phyloP scores from a whole-genome alignment of 2,888 invertebrate species.

The Mesorhabditis sp. region DNA sequence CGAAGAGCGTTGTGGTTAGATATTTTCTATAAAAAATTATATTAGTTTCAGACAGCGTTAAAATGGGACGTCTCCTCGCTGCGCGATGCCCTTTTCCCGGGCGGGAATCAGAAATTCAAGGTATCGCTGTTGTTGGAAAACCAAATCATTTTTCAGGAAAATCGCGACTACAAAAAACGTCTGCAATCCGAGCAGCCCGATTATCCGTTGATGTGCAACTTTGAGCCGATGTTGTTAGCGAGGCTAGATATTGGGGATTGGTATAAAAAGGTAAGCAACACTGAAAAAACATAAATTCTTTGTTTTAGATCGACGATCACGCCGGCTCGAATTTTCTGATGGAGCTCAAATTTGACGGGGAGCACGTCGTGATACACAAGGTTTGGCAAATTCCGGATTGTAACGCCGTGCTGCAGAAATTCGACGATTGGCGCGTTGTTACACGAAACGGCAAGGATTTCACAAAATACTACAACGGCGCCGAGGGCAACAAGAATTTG shows the following conservation, averaged over 20 bases:
- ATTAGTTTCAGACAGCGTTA: background rate
- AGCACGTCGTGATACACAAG: background rate
- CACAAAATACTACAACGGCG: background rate
- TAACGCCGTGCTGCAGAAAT: background rate
- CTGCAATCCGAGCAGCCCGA: background rate
- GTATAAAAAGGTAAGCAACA: background rate
- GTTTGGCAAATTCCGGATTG: background rate
- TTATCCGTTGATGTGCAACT: background rate
- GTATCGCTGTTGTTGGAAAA: background rate
- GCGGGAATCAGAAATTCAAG: background rate
- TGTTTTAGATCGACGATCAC: background rate
- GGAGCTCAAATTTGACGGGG: slow-evolving; percentile 4
- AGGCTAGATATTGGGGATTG: background rate
- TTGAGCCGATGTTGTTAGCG: background rate
- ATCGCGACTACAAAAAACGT: background rate
- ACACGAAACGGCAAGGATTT: background rate
- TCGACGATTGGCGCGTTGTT: background rate
- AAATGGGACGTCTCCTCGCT: background rate
- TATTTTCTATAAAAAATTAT: too few species aligned
- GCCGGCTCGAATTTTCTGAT: background rate
- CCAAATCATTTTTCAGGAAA: background rate
- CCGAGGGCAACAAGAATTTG: background rate
- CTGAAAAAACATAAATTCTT: background rate
- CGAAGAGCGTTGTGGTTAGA: background rate
- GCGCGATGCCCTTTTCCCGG: background rate